Conservation (phyloP, 2,888 invertebrate species). For the Rhogogaster chlorosoma region DNA sequence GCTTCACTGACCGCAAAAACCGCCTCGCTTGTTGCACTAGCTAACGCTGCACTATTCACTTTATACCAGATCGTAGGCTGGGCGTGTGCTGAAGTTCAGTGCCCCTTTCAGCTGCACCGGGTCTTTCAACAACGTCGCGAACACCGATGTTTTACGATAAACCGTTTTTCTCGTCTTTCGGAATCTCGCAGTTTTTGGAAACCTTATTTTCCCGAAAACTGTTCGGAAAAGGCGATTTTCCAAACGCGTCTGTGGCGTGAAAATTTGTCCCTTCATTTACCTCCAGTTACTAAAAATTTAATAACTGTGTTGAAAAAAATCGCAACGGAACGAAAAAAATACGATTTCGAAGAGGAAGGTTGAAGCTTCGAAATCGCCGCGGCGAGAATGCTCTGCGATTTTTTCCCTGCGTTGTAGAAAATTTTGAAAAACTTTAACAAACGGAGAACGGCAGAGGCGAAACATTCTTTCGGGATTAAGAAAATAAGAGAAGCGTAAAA, state of each 20-base stretch:
- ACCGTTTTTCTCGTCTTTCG: background rate
- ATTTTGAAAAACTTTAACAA: background rate
- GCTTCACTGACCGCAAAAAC: slow-evolving; percentile 70
- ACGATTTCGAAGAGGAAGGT: background rate
- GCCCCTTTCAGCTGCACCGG: background rate
- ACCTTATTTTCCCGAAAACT: too few species aligned
- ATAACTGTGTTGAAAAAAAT: background rate
- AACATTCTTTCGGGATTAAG: background rate
- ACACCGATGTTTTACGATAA: background rate
- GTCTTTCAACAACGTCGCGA: background rate
- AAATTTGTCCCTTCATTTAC: background rate
- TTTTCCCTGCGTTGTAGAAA: background rate
- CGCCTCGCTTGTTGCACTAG: slow-evolving; percentile 53
- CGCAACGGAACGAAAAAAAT: background rate
- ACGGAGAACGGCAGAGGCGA: background rate
- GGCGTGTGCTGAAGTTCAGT: background rate
- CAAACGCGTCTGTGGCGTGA: background rate
- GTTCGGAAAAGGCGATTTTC: background rate
- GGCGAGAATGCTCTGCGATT: background rate
- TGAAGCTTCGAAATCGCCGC: background rate
- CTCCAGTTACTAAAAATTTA: background rate
- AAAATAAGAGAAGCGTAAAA: slow-evolving; percentile 1
- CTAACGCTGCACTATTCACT: background rate
- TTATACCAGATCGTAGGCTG: background rate
- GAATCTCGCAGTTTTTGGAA: background rate